Conservation (phyloP, 2,888 invertebrate species). For the Adela reaumurella region DNA sequence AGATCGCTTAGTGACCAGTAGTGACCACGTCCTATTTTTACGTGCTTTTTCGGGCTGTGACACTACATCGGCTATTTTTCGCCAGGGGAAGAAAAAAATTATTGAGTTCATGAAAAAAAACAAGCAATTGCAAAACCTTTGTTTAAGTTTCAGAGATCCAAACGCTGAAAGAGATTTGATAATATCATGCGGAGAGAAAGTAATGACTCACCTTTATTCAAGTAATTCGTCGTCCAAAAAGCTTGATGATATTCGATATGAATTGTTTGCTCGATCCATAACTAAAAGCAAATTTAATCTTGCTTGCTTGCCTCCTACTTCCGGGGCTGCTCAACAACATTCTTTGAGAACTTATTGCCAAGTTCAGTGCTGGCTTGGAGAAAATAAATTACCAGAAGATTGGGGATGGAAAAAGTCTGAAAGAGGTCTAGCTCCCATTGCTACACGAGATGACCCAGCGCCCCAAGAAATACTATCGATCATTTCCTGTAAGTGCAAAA, state of each 20-base stretch:
- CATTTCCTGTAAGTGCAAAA: too few relatives aligned
- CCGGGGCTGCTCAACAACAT: too few relatives aligned
- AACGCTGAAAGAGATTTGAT: conserved; percentile 5
- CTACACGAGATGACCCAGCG: too few relatives aligned
- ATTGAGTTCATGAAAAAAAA: conserved; percentile 7
- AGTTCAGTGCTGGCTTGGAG: too few relatives aligned
- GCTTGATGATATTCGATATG: conserved; percentile 5
- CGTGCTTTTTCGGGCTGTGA: conserved; percentile 12
- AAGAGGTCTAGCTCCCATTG: not conserved
- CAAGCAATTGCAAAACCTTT: conserved; percentile 1
- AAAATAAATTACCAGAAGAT: not conserved
- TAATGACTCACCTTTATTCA: conserved; percentile 11
- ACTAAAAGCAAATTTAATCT: conserved; percentile 7
- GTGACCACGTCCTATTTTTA: conserved; percentile 10
- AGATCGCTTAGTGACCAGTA: conserved; percentile 3
- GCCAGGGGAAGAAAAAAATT: conserved; percentile 12
- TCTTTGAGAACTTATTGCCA: too few relatives aligned
- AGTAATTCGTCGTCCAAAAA: too few relatives aligned
- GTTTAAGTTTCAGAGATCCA: conserved; percentile 5
- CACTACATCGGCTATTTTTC: conserved; percentile 11
- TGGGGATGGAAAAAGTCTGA: conserved; percentile 11
- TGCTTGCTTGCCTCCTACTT: conserved; percentile 3
- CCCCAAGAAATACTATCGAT: too few relatives aligned
- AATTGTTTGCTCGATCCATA: conserved; percentile 1
- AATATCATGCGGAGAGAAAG: conserved; percentile 8